Conservation (phyloP, 1,140 invertebrate genomes). For the Drosophila oshimai region DNA sequence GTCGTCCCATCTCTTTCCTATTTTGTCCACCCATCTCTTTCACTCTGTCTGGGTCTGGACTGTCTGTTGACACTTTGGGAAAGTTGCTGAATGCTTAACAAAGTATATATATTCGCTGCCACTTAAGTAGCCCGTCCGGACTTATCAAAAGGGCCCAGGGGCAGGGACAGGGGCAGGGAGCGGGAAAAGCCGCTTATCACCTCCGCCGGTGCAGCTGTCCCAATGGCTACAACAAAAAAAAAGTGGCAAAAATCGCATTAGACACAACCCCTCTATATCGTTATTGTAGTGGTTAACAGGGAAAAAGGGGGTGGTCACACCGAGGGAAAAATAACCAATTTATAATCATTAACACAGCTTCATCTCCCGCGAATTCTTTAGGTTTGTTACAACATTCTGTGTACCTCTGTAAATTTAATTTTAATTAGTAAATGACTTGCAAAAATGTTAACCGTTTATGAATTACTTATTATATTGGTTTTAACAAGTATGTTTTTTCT, state of each 20-base stretch:
- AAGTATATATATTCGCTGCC: constrained; percentile 43
- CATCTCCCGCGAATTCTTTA: no score
- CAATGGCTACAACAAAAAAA: no score
- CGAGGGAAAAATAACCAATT: background rate
- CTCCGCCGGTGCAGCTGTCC: constrained; percentile 40
- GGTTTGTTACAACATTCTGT: no score
- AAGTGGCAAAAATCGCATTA: constrained; percentile 57
- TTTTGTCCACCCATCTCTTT: background rate
- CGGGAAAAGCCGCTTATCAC: constrained; percentile 64
- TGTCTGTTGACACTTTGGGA: constrained; percentile 71
- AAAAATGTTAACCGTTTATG: no score
- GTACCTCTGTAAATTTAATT: no score
- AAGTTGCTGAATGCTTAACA: constrained; percentile 59
- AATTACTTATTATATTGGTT: no score
- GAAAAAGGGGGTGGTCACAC: background rate
- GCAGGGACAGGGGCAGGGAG: no score
- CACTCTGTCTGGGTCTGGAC: constrained; percentile 3
- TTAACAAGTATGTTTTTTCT: no score
- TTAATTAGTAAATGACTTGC: no score
- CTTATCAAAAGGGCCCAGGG: constrained; percentile 13
- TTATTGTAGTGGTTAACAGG: background rate
- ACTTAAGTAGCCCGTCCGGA: constrained; percentile 53
- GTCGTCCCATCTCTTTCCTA: constrained; percentile 2
- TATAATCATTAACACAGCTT: background rate
- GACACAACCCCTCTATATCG: constrained; percentile 31